Percentiles rank a stretch among this genome's conserved stretches.
Evolutionary conservation across 2,888 invertebrate genomes (phyloP).

Genomic region (Coecobrya sp.): DNA sequence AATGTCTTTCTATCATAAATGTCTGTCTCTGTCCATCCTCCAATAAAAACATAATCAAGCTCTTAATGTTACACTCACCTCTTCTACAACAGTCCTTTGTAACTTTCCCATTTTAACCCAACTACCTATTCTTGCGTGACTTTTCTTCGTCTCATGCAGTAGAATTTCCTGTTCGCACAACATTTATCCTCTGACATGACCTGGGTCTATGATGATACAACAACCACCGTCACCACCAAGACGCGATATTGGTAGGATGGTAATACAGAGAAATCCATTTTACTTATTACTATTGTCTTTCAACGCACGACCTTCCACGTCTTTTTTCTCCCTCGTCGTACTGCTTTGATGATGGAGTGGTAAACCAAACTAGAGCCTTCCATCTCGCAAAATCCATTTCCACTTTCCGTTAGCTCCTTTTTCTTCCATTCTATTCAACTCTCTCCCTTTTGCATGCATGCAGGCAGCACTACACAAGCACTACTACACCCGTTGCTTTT

Average conservation of each 20-base stretch:
- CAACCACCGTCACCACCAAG: neutral
- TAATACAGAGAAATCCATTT: neutral
- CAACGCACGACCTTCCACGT: neutral
- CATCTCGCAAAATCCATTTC: conserved; percentile 1
- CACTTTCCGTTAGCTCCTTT: neutral
- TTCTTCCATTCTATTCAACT: neutral
- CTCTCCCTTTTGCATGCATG: neutral
- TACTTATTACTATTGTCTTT: neutral
- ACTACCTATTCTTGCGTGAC: neutral
- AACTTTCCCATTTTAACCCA: no score
- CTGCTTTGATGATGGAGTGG: conserved; percentile 14
- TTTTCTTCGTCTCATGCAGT: neutral
- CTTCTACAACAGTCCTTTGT: no score
- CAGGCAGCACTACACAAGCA: neutral
- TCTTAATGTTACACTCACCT: no score
- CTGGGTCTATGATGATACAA: conserved; percentile 7
- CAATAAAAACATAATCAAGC: no score
- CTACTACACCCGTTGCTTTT: no score
- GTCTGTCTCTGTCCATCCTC: no score
- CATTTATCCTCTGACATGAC: neutral
- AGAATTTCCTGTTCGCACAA: neutral
- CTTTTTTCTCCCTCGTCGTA: neutral
- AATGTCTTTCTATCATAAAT: no score
- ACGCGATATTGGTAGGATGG: neutral
- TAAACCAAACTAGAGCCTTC: conserved; percentile 20